Evolutionary conservation across 2,113 vertebrate genomes (phyloP).

Genomic region (Oreochromis aureus): DNA sequence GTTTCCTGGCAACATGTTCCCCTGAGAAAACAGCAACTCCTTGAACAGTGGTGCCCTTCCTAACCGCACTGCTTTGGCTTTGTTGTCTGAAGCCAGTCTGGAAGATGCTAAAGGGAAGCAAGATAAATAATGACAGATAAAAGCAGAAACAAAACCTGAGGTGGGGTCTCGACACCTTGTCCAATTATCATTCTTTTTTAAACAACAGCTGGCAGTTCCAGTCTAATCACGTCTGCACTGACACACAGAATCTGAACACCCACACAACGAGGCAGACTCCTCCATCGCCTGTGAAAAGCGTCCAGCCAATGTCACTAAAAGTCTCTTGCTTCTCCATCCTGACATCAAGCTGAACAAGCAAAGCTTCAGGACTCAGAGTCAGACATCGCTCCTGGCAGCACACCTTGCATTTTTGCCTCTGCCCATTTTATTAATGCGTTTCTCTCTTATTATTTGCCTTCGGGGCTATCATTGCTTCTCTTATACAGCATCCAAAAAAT

Average conservation of each 20-base stretch:
- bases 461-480: background rate
- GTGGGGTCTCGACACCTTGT: constrained; percentile 9
- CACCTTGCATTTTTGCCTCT: constrained; percentile 14
- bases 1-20: constrained; percentile 47
- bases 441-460: constrained; percentile 17
- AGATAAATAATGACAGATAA: constrained; percentile 20
- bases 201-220: constrained; percentile 12
- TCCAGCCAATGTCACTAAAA: background rate
- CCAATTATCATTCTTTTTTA: constrained; percentile 36
- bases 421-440: background rate
- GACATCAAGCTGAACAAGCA: background rate
- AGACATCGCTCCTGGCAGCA: background rate
- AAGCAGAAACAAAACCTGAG: constrained; percentile 8
- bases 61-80: background rate
- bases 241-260: background rate
- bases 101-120: background rate
- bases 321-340: background rate
- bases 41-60: background rate
- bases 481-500: constrained; percentile 12
- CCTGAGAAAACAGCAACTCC: constrained; percentile 4
- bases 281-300: background rate
- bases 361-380: background rate
- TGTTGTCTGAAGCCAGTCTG: background rate
- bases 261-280: background rate
- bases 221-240: constrained; percentile 6